These are phyloP conservation scores for Augiades crinisus DNA, from an alignment of 2,888 invertebrate genomes.

Conservation along the genomic window DNA sequence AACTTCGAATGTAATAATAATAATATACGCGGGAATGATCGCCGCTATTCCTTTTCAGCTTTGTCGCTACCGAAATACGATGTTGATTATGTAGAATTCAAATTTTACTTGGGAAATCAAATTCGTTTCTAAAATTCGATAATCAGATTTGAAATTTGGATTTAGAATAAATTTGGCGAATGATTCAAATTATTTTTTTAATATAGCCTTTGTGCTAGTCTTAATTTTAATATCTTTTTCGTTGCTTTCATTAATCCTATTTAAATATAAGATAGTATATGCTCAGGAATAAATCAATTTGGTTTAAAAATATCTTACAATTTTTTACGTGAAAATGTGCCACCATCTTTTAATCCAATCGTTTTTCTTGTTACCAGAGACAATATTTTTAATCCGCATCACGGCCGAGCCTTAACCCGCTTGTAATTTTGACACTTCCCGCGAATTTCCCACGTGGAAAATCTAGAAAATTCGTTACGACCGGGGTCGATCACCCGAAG, in stretches of 20 bases:
- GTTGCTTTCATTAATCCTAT: too few species aligned
- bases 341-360: too few species aligned
- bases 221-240: too few species aligned
- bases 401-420: not conserved
- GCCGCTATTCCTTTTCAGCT: constrained; percentile 40
- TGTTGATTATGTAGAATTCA: constrained; percentile 44
- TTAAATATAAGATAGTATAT: too few species aligned
- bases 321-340: too few species aligned
- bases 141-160: not conserved
- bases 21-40: constrained; percentile 32
- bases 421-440: constrained; percentile 23
- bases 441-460: constrained; percentile 74
- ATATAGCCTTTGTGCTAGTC: too few species aligned
- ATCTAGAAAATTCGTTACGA: constrained; percentile 53
- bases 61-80: constrained; percentile 29
- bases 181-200: not conserved
- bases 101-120: constrained; percentile 28
- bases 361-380: not conserved
- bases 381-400: constrained; percentile 29
- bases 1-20: constrained; percentile 52
- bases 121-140: constrained; percentile 3
- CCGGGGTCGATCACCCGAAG: constrained; percentile 68
- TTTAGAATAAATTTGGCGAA: constrained; percentile 6
- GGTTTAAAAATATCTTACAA: too few species aligned
- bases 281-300: too few species aligned